Base-by-base conservation (phyloP, 2,113 vertebrate species). In the Hydropotes inermis region DNA sequence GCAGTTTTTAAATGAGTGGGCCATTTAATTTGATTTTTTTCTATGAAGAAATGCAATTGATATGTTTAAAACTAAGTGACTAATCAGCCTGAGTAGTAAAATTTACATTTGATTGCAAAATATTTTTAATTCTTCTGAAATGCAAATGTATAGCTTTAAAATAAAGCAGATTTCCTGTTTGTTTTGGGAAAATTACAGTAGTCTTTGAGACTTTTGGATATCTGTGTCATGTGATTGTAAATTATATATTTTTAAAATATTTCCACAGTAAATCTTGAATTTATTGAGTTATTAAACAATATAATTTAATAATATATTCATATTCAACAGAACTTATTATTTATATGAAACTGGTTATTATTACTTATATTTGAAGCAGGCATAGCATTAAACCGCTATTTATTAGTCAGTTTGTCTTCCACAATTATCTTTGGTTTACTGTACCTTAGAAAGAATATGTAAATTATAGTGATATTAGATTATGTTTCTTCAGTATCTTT, bases 321-420 rank as follows among this genome's bases (percentile, higher is more conserved):
- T 97, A 25, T 33, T 95, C 81, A 87, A 5, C 61, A 95, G 78
- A 95, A 30, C 76, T 86, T 95, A 64, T 93, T 94, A 86, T 91
- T 89, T 95, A 30, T 97, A 33, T 81, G 52, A 96, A 70, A 78
- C 58, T 79, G 47, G 7, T 17, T 96, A 58, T 87, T 91, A 87
- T 64, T 61, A 96, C 95, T 83, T 94, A 64, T 84, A 50, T 95
- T 93, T 47, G 74, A 50, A 98, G 60, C 52, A 98, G 92, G 39
- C 45, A 14, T 76, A 79, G 86, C 91, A 58, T 91, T 85, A 97
- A 98, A 97, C 52, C 70, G 19, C 39, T 97, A 64, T 82, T 91
- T 93, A 96, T 52, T 58, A 87, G 39, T 33, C 76, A 89, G 6
- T 96, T 89, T 96, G 87, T 91, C 70, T 87, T 93, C 17, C 86